A percentile compares a stretch with the other conserved stretches of the same genome.
Evolutionary conservation across 2,113 vertebrate genomes (phyloP).

Genomic region (Myotis davidii): DNA sequence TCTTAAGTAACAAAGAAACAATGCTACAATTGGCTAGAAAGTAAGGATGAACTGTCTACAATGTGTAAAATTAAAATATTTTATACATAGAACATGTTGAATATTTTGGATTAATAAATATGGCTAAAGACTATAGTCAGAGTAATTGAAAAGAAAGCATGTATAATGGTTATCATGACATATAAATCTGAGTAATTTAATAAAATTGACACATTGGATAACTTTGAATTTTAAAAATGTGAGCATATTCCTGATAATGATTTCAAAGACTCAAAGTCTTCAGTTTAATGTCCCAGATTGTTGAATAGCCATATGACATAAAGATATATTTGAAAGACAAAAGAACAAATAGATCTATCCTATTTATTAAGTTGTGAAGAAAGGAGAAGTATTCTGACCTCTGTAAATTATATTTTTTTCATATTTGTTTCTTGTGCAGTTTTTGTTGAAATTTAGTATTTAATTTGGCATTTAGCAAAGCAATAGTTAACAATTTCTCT

Average conservation of each 20-base stretch:
- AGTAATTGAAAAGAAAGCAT: conserved; percentile 8
- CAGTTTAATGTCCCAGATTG: not conserved
- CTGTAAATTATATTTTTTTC: conserved; percentile 62
- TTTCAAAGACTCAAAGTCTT: conserved; percentile 12
- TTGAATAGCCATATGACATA: not conserved
- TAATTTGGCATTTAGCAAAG: conserved; percentile 67
- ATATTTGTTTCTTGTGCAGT: conserved; percentile 52
- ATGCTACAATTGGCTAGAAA: not conserved
- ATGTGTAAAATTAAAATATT: conserved; percentile 13
- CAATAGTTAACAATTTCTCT: conserved; percentile 71
- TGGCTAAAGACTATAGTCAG: not conserved
- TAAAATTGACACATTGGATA: not conserved
- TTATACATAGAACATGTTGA: conserved; percentile 8
- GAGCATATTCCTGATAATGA: conserved; percentile 22
- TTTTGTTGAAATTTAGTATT: conserved; percentile 75
- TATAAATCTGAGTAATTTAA: not conserved
- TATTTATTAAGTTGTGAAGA: conserved; percentile 32
- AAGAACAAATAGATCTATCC: conserved; percentile 41
- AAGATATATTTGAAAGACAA: not conserved
- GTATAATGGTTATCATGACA: not conserved
- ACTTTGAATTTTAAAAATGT: conserved; percentile 40
- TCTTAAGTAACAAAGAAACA: not conserved
- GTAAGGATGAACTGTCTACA: not conserved
- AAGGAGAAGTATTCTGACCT: conserved; percentile 36
- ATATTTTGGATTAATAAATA: conserved; percentile 48